phyloP scores from a whole-genome alignment of 2,797 vertebrate genomes.

The Amniataba percoides region DNA sequence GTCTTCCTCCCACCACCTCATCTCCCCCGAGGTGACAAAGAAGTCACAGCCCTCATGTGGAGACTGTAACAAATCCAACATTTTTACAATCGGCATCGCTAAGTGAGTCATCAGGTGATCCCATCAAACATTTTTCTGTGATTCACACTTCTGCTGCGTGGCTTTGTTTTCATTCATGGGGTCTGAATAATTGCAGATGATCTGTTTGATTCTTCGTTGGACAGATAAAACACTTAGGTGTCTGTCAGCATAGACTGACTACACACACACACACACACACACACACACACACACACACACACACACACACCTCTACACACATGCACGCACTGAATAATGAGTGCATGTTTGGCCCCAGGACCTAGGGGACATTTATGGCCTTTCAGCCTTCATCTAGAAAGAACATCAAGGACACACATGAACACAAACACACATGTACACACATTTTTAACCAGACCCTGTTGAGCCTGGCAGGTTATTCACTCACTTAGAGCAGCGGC shows the following conservation, averaged over 20 bases:
- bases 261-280: slow-evolving; percentile 8
- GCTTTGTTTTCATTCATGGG: slow-evolving; percentile 50
- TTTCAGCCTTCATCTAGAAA: slow-evolving; percentile 38
- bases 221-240: slow-evolving; percentile 7
- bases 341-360: slow-evolving; percentile 21
- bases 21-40: slow-evolving; percentile 50
- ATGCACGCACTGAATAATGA: slow-evolving; percentile 47
- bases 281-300: slow-evolving; percentile 14
- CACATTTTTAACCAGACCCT: slow-evolving; percentile 8
- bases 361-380: slow-evolving; percentile 35
- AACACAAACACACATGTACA: slow-evolving; percentile 21
- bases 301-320: slow-evolving; percentile 4
- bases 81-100: slow-evolving; percentile 24
- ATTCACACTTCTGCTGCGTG: slow-evolving; percentile 39
- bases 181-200: slow-evolving; percentile 42
- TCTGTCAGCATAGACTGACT: slow-evolving; percentile 17
- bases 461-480: slow-evolving; percentile 21
- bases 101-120: slow-evolving; percentile 66
- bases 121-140: slow-evolving; percentile 35
- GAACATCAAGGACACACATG: slow-evolving; percentile 40
- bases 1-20: slow-evolving; percentile 48
- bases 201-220: slow-evolving; percentile 20
- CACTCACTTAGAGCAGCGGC: slow-evolving; percentile 22
- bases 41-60: slow-evolving; percentile 46
- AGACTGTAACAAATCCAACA: slow-evolving; percentile 44